Conservation (phyloP, 2,888 invertebrate species). For the Meganola albula region DNA sequence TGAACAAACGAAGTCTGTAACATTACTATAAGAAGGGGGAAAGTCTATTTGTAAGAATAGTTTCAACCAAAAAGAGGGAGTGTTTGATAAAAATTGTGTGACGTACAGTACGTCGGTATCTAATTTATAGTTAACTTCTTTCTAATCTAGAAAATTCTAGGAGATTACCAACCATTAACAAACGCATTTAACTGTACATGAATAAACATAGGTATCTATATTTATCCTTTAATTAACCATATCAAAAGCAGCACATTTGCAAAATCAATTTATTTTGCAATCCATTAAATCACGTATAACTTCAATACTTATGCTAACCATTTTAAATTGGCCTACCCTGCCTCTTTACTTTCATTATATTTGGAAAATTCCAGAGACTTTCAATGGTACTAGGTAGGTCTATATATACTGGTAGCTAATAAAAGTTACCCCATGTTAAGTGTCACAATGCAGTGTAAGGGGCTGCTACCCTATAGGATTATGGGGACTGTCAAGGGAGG, state of each 20-base stretch:
- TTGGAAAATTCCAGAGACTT: conserved; percentile 21
- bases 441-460: conserved; percentile 70
- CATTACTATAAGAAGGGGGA: too few species aligned
- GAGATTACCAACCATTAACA: too few species aligned
- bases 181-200: conserved; percentile 6
- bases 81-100: too few species aligned
- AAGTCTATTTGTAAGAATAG: too few species aligned
- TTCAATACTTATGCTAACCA: conserved; percentile 54
- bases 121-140: too few species aligned
- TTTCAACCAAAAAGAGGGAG: too few species aligned
- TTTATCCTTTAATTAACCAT: conserved; percentile 31
- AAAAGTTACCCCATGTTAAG: conserved; percentile 69
- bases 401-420: conserved; percentile 46
- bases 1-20: too few species aligned
- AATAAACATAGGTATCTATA: conserved; percentile 9
- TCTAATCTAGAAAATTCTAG: too few species aligned
- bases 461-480: conserved; percentile 59
- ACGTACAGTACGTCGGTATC: too few species aligned
- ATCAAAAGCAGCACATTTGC: conserved; percentile 41
- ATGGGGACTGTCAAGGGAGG: conserved; percentile 45
- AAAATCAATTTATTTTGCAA: conserved; percentile 72
- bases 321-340: conserved; percentile 27
- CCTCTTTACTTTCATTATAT: conserved; percentile 27
- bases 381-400: conserved; percentile 46
- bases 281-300: conserved; percentile 68